Base-by-base conservation (phyloP, 2,888 invertebrate species). In the Nemoura dubitans region DNA sequence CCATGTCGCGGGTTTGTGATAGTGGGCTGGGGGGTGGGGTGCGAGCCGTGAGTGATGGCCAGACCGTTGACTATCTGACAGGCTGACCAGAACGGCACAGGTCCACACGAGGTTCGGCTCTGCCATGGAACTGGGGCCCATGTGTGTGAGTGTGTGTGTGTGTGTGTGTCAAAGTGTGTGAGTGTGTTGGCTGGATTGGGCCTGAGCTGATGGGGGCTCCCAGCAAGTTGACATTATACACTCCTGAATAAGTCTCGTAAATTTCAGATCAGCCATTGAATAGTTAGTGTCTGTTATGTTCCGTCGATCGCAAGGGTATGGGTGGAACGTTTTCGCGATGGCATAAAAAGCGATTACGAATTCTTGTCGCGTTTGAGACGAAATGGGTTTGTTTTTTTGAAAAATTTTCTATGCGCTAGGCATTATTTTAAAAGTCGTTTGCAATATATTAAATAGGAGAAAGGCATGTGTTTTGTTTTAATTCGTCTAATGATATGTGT, bases 31-130 rank as follows among this genome's bases (percentile, higher is more conserved):
- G 86, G 89, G 90, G 90, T 90, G 90, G 90, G 90, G 89, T 14
- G 28, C 42, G 2, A 3, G 43, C 26, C 26, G 91, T 91, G 92
- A 92, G 92, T 92, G 92, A 92, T 91, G 91, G 91, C 90, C 91
- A 91, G 91, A 91, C 91, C 91, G 91, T 91, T 91, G 91, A 91
- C 92, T 90, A 87, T 87, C 85, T 87, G 87, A 87, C 87, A 87
- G 59, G 87, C 87, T 87, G 87, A 87, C 87, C 87, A 86, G 86
- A 78, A 59, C 86, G 85, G 80, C 81, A 80, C 82, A 86, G 81
- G 42, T 27, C 78, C 29, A 43, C 76, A 85, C 43, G 85, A 85
- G 85, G 76, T 43, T 21, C 59, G 59, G 14, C 59, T 59, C 3
- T 3, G 59, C 10, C 36, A 21, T 59, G 21, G 59, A 14, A 59